A percentile compares a stretch with the other conserved stretches of the same genome.
Evolutionary conservation across 2,797 vertebrate genomes (phyloP).

Genomic region (Ciconia nigra): DNA sequence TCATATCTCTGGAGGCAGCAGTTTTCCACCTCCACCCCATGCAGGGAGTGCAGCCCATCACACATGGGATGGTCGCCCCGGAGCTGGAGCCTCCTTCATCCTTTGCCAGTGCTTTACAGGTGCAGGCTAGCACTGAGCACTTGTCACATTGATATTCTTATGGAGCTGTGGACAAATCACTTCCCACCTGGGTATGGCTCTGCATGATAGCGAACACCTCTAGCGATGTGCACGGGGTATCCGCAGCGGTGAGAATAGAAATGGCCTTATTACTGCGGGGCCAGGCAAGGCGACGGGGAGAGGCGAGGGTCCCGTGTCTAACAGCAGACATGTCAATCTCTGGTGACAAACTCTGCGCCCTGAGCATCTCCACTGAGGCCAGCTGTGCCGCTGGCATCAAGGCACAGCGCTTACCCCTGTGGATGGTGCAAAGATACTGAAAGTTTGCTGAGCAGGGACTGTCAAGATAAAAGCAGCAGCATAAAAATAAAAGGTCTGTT

Average conservation of each 20-base stretch:
- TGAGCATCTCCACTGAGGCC: neutral
- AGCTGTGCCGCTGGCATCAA: neutral
- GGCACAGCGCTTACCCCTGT: neutral
- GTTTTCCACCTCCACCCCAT: neutral
- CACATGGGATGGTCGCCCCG: fast-evolving
- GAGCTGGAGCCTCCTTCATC: neutral
- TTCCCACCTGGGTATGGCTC: neutral
- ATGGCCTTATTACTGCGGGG: neutral
- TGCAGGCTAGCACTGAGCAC: fast-evolving
- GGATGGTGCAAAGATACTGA: neutral
- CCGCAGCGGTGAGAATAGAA: neutral
- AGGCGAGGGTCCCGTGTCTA: fast-evolving
- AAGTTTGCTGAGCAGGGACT: too few species aligned
- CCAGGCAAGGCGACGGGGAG: neutral
- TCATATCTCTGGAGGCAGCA: neutral
- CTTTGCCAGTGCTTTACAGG: neutral
- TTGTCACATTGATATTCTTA: neutral
- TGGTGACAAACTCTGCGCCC: neutral
- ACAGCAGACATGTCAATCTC: fast-evolving
- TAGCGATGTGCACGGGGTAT: neutral
- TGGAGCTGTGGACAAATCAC: neutral
- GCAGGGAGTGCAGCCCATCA: neutral
- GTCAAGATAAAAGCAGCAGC: neutral
- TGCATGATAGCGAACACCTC: neutral
- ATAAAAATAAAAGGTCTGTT: neutral